Percentiles rank a stretch among this genome's conserved stretches.
phyloP scores from a whole-genome alignment of 2,113 vertebrate genomes.

The Telmatochromis brichardi region DNA sequence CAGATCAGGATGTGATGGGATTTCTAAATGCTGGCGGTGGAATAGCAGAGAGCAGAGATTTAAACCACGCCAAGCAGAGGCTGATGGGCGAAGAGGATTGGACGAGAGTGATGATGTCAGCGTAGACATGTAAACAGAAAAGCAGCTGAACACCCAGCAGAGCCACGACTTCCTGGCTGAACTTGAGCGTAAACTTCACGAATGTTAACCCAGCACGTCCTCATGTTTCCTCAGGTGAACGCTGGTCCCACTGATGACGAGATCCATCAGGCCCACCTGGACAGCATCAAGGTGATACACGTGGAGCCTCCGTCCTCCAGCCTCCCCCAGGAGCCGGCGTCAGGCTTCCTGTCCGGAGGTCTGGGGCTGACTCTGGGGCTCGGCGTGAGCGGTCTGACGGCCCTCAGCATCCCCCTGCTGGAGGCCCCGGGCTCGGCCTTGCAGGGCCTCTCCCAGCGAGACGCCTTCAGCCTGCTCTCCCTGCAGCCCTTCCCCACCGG shows the following conservation, averaged over 20 bases:
- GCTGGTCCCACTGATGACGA: constrained; percentile 72
- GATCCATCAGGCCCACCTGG: constrained; percentile 70
- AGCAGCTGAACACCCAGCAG: neutral
- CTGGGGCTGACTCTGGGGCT: constrained; percentile 40
- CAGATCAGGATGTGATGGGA: neutral
- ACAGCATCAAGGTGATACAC: constrained; percentile 82
- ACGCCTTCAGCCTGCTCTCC: constrained; percentile 80
- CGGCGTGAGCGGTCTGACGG: constrained; percentile 36
- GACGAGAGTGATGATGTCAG: neutral
- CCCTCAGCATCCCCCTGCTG: constrained; percentile 78
- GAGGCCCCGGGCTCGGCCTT: constrained; percentile 71
- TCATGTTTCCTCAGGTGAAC: constrained; percentile 55
- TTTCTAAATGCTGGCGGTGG: neutral
- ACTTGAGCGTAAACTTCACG: fast-evolving
- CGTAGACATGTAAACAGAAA: neutral
- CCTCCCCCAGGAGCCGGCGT: constrained; percentile 85
- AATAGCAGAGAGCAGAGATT: neutral
- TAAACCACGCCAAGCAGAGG: neutral
- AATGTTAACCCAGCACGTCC: fast-evolving
- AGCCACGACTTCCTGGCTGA: neutral
- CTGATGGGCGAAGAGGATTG: neutral
- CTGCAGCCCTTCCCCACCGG: constrained; percentile 89
- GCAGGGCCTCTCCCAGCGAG: constrained; percentile 79
- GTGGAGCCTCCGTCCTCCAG: constrained; percentile 81
- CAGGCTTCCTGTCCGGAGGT: constrained; percentile 21